Evolutionary conservation across 37 sponge, comb jelly and placozoan species (phyloP), one percentile per base, ranked within the genome.

Genomic region (Dysidea cf. avara): DNA sequence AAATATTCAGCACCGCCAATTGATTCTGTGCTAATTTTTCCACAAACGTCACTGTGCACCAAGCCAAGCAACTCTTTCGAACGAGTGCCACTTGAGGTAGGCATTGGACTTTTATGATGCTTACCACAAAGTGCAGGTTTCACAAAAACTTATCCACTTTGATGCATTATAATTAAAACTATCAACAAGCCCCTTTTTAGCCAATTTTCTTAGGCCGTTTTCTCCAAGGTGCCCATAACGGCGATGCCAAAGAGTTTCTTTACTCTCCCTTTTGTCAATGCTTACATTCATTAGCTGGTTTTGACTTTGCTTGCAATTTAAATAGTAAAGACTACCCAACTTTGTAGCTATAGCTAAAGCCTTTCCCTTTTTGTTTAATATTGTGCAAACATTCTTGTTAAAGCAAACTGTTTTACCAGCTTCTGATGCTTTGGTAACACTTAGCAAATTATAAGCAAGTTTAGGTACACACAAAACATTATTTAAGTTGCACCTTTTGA

Each of bases 81-180:
- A 24, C 35, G 56, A 13, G 40, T 56, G 21, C 56, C 74, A n/a
- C 33, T 36, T n/a, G 28, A 24, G 17, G 25, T 1, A 64, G 34
- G 69, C 25, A 86, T 75, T 16, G 74, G 53, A 53, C 60, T 62
- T 36, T 70, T 33, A 36, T 72, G 72, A 13, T 79, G 86, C 31
- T 80, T 86, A 11, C 86, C 86, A n/a, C 74, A n/a, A 25, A 29
- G 63, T 51, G 71, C 78, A 77, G 1, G 85, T 35, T 47, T 84
- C 50, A 29, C 85, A 84, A 34, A 84, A 71, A 38, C 75, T 72
- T 16, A 84, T 70, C 6, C 64, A 29, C 6, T 71, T 68, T 9
- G 72, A 59, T 39, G 16, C 17, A 40, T 66, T 38, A 39, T 75
- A 84, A 34, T 84, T 56, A 50, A 83, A 73, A 26, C 68, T 36